phyloP scores from a whole-genome alignment of 2,113 vertebrate species.

The Azemiops feae region DNA sequence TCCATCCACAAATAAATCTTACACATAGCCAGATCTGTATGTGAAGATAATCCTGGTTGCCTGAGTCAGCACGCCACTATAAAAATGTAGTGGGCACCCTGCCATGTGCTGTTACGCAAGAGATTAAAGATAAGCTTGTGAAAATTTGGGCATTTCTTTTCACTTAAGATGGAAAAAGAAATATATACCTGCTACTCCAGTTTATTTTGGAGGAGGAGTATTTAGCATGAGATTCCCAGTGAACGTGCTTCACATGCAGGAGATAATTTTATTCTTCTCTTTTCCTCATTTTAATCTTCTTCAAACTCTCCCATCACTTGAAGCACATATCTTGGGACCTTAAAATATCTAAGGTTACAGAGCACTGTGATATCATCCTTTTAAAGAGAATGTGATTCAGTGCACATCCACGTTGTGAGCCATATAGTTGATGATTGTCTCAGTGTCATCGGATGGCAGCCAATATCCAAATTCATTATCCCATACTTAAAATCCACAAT shows the following conservation, averaged over 20 bases:
- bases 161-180: neutral
- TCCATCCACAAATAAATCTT: neutral
- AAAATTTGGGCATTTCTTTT: neutral
- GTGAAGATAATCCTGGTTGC: neutral
- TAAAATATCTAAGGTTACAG: neutral
- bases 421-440: neutral
- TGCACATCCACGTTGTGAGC: neutral
- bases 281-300: neutral
- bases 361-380: neutral
- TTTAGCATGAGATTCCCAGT: neutral
- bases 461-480: neutral
- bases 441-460: neutral
- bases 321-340: neutral
- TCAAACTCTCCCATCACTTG: neutral
- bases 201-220: neutral
- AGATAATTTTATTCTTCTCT: neutral
- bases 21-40: neutral
- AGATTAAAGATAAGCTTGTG: neutral
- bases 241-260: neutral
- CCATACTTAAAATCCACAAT: neutral
- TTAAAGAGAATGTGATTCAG: neutral
- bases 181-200: neutral
- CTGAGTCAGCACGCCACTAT: neutral
- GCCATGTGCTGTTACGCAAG: neutral
- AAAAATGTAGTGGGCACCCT: neutral